phyloP scores from a whole-genome alignment of 2,888 invertebrate genomes.

The Leucoma salicis region DNA sequence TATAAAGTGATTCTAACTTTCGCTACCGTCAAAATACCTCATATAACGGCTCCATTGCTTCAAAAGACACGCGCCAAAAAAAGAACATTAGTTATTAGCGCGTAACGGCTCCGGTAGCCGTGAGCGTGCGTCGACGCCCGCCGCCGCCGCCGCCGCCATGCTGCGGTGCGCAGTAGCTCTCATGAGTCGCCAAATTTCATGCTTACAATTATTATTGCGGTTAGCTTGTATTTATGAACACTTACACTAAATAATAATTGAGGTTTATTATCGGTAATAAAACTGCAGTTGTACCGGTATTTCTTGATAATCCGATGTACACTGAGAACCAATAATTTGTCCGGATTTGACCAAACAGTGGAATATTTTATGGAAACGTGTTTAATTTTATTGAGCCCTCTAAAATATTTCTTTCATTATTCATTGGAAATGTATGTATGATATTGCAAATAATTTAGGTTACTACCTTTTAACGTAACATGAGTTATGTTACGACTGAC shows the following conservation, averaged over 20 bases:
- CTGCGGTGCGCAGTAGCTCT: slow-evolving; percentile 54
- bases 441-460: slow-evolving; percentile 21
- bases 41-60: slow-evolving; percentile 60
- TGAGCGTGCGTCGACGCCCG: slow-evolving; percentile 3
- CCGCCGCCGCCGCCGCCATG: slow-evolving; percentile 12
- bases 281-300: slow-evolving; percentile 35
- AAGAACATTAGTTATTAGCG: slow-evolving; percentile 70
- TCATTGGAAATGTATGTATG: slow-evolving; percentile 11
- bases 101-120: slow-evolving; percentile 77
- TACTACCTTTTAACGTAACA: slow-evolving; percentile 21
- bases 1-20: slow-evolving; percentile 69
- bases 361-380: slow-evolving; percentile 18
- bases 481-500: slow-evolving; percentile 24
- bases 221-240: slow-evolving; percentile 32
- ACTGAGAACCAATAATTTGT: neutral
- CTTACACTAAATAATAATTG: slow-evolving; percentile 37
- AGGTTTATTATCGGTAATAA: slow-evolving; percentile 37
- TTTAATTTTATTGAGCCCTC: slow-evolving; percentile 12
- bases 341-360: slow-evolving; percentile 14
- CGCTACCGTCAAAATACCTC: slow-evolving; percentile 66
- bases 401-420: slow-evolving; percentile 14
- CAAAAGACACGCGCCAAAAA: slow-evolving; percentile 77
- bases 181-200: slow-evolving; percentile 60
- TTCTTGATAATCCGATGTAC: slow-evolving; percentile 16
- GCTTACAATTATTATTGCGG: slow-evolving; percentile 54